These are phyloP conservation scores for Marmota monax DNA, from an alignment of 2,113 vertebrate species.

Conservation along the genomic window DNA sequence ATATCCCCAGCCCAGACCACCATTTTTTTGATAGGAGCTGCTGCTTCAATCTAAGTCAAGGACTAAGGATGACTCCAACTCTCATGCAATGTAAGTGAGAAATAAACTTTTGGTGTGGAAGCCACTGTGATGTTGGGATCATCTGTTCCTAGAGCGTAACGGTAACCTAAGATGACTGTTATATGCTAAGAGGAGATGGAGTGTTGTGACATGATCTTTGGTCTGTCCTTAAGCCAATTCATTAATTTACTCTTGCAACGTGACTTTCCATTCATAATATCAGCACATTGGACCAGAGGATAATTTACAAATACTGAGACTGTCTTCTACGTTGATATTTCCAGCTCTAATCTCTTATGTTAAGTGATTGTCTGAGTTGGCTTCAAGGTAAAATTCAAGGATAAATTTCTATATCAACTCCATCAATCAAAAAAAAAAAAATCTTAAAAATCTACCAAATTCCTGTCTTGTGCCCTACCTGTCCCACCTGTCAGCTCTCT, in stretches of 20 bases:
- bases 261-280: constrained; percentile 2
- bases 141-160: not conserved
- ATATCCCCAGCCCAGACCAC: not conserved
- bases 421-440: not conserved
- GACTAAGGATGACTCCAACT: not conserved
- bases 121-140: not conserved
- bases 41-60: not conserved
- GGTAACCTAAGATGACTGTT: not conserved
- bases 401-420: constrained; percentile 52
- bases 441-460: not conserved
- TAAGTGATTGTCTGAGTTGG: constrained; percentile 15
- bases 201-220: not conserved
- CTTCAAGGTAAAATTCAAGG: constrained; percentile 3
- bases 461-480: not conserved
- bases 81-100: not conserved
- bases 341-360: not conserved
- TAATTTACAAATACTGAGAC: constrained; percentile 16
- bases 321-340: not conserved
- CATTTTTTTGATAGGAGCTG: not conserved
- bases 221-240: not conserved
- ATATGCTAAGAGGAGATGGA: not conserved
- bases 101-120: not conserved
- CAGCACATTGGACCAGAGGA: not conserved
- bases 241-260: not conserved
- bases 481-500: not conserved